Percentiles rank a stretch among this genome's conserved stretches.
Evolutionary conservation across 2,888 invertebrate species (phyloP).

Genomic region (Lottia gigantea): DNA sequence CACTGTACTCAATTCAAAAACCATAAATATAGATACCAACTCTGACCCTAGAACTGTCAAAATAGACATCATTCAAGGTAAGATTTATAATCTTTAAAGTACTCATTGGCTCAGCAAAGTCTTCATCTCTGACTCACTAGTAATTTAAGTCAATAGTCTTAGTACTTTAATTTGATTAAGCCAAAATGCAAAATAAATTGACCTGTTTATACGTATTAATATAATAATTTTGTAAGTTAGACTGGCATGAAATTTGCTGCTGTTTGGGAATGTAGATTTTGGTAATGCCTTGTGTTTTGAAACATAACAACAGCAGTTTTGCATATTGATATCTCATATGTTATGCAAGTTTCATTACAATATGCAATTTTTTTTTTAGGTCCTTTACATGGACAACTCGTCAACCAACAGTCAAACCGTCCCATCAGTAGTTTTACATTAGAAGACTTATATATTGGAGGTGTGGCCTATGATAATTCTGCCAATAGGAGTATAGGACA

Average conservation of each 20-base stretch:
- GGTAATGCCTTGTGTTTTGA: too few relatives aligned
- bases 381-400: conserved; percentile 44
- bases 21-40: conserved; percentile 39
- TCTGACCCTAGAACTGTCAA: conserved; percentile 29
- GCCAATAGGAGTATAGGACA: conserved; percentile 28
- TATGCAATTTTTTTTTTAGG: conserved; percentile 31
- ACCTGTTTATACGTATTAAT: too few relatives aligned
- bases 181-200: too few relatives aligned
- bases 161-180: too few relatives aligned
- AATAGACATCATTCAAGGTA: conserved; percentile 46
- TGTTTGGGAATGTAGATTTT: too few relatives aligned
- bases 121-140: conserved; percentile 17
- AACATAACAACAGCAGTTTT: too few relatives aligned
- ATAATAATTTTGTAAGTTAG: too few relatives aligned
- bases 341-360: too few relatives aligned
- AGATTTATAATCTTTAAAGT: conserved; percentile 29
- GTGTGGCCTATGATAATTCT: conserved; percentile 49
- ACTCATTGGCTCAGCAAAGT: conserved; percentile 39
- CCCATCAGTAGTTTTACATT: conserved; percentile 45
- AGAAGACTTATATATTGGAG: conserved; percentile 43
- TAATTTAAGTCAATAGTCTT: background rate
- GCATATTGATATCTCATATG: too few relatives aligned
- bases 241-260: too few relatives aligned
- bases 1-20: conserved; percentile 35
- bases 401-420: conserved; percentile 23